Conservation (phyloP, 35 echinoderm and acorn worm genomes). For the Diadema setosum region DNA sequence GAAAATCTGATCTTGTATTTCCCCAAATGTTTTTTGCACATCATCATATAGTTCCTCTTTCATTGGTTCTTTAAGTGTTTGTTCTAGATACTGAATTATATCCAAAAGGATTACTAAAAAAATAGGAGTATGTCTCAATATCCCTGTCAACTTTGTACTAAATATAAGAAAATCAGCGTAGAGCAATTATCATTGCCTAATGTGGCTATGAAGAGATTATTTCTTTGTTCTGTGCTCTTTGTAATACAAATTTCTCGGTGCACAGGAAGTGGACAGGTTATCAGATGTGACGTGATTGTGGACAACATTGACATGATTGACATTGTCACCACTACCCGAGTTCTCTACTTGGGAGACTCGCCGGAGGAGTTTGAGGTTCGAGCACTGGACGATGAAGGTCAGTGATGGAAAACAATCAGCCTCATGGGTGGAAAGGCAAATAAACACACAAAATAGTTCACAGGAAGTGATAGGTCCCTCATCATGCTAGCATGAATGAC, state of each 20-base stretch:
- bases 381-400: slow-evolving; percentile 97
- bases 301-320: slow-evolving; percentile 89
- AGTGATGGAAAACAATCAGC: background rate
- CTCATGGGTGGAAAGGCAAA: no score
- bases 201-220: background rate
- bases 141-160: background rate
- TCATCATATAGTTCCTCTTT: no score
- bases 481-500: no score
- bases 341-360: slow-evolving; percentile 89
- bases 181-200: background rate
- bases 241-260: background rate
- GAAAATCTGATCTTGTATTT: no score
- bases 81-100: no score
- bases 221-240: background rate
- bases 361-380: slow-evolving; percentile 98
- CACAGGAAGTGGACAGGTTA: slow-evolving; percentile 80
- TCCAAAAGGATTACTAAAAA: background rate
- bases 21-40: no score
- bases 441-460: no score
- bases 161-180: background rate
- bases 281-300: slow-evolving; percentile 96
- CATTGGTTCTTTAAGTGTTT: no score
- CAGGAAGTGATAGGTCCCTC: no score
- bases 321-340: slow-evolving; percentile 84
- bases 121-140: background rate